phyloP scores from a whole-genome alignment of 2,888 invertebrate species.

The Drosophila buzzatii region DNA sequence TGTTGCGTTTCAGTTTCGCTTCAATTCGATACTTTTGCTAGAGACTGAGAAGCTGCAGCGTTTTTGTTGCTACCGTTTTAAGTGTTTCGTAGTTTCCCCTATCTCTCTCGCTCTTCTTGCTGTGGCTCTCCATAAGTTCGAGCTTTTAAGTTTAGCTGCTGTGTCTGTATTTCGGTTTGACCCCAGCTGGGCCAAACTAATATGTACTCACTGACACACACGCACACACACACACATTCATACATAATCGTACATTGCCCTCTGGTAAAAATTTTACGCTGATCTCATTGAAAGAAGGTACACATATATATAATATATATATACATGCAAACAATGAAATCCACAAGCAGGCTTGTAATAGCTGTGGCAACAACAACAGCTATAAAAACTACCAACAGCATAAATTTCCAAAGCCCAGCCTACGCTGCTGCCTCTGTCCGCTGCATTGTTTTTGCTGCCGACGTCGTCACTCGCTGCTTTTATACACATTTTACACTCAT shows the following conservation, averaged over 20 bases:
- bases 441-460: conserved; percentile 47
- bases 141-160: conserved; percentile 62
- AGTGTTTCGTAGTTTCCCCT: background rate
- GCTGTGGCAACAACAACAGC: conserved; percentile 34
- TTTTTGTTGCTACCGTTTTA: conserved; percentile 42
- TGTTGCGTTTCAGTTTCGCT: conserved; percentile 33
- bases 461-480: conserved; percentile 45
- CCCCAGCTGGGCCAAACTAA: conserved; percentile 36
- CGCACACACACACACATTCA: conserved; percentile 27
- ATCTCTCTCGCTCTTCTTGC: background rate
- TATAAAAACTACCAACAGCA: conserved; percentile 51
- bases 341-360: conserved; percentile 58
- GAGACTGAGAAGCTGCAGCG: conserved; percentile 28
- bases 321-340: conserved; percentile 44
- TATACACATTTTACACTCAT: conserved; percentile 13
- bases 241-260: conserved; percentile 74
- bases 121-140: background rate
- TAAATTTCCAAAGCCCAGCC: conserved; percentile 60
- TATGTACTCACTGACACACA: conserved; percentile 19
- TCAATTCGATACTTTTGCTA: conserved; percentile 41
- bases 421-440: conserved; percentile 34
- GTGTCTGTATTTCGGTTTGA: conserved; percentile 43
- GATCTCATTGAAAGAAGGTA: conserved; percentile 76
- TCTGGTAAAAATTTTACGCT: conserved; percentile 66
- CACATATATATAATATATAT: conserved; percentile 36